Conservation (phyloP, 2,113 vertebrate species). For the Ptyas mucosa region DNA sequence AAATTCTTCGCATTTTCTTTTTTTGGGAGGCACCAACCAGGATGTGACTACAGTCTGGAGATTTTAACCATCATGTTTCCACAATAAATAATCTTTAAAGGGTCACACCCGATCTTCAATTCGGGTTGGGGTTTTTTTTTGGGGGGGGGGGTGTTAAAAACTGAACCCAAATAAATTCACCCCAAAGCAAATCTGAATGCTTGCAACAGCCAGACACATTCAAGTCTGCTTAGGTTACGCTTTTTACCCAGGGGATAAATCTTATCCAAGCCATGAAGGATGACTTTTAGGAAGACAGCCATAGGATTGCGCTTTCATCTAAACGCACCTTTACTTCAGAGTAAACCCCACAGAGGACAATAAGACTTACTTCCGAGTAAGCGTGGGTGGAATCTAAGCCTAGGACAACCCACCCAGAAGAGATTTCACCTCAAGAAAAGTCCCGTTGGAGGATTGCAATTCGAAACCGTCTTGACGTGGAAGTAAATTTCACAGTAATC, state of each 20-base stretch:
- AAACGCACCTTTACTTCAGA: background rate
- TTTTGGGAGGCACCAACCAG: background rate
- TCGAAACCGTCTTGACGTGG: background rate
- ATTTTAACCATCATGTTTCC: background rate
- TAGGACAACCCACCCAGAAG: background rate
- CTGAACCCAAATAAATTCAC: background rate
- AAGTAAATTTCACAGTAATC: background rate
- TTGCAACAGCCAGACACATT: background rate
- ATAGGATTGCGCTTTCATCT: background rate
- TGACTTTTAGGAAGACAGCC: background rate
- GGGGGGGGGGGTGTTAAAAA: background rate
- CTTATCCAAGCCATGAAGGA: background rate
- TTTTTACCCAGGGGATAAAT: background rate
- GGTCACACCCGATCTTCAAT: conserved; percentile 16
- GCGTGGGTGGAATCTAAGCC: too few species aligned
- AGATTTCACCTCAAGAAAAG: background rate
- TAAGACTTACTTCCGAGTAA: background rate
- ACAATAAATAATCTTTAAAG: conserved; percentile 20
- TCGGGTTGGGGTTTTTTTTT: background rate
- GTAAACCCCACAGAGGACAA: background rate
- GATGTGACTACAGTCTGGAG: background rate
- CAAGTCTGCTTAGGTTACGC: background rate
- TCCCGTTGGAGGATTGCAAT: background rate
- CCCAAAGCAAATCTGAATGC: background rate
- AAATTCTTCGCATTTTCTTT: background rate